phyloP scores from a whole-genome alignment of 2,797 vertebrate species.

The Podarcis siculus region DNA sequence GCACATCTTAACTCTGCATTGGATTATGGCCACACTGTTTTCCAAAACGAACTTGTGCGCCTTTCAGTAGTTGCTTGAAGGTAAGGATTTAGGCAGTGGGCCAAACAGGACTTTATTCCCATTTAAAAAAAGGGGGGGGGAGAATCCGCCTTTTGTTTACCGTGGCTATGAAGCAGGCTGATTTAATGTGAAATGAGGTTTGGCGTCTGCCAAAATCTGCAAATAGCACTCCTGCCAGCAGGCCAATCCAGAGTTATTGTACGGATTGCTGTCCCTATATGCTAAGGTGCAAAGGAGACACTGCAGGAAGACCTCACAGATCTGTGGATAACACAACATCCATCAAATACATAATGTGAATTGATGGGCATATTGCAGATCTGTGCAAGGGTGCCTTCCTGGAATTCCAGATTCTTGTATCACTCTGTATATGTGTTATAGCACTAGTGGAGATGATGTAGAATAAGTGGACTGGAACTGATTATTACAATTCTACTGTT shows the following conservation, averaged over 20 bases:
- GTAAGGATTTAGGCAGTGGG: neutral
- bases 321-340: neutral
- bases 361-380: neutral
- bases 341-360: neutral
- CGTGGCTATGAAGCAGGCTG: fast-evolving
- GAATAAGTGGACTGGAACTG: neutral
- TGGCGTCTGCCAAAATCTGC: neutral
- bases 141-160: neutral
- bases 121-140: neutral
- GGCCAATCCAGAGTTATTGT: neutral
- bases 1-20: neutral
- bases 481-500: neutral
- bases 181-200: neutral
- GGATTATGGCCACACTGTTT: neutral
- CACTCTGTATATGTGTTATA: neutral
- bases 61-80: conserved; percentile 38
- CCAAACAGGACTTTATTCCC: neutral
- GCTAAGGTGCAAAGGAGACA: neutral
- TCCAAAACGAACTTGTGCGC: neutral
- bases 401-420: neutral
- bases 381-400: neutral
- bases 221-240: neutral
- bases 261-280: neutral
- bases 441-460: neutral
- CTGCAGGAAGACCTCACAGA: neutral